These are phyloP conservation scores for Phorcus lineatus DNA, from an alignment of 2,888 invertebrate species.

Conservation along the genomic window DNA sequence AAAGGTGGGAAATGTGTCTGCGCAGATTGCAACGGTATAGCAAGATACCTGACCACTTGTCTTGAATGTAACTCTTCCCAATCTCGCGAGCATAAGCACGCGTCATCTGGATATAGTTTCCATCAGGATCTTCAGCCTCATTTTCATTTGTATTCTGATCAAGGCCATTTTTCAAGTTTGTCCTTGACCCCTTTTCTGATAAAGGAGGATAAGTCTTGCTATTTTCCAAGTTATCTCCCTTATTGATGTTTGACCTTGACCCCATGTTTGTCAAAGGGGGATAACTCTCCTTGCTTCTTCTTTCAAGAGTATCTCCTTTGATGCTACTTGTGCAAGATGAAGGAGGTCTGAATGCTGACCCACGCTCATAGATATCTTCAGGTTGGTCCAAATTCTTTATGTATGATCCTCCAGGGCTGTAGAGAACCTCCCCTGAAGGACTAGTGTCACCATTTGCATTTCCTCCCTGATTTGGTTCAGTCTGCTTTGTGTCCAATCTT, in stretches of 20 bases:
- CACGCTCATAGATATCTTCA: slow-evolving; percentile 42
- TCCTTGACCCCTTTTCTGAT: neutral
- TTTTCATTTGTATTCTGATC: neutral
- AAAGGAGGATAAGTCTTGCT: neutral
- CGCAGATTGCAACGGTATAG: neutral
- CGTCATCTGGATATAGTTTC: slow-evolving; percentile 12
- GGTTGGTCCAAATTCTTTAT: slow-evolving; percentile 34
- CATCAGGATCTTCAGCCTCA: neutral
- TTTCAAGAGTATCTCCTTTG: slow-evolving; percentile 7
- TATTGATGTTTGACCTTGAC: neutral
- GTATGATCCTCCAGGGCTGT: slow-evolving; percentile 34
- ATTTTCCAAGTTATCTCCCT: slow-evolving; percentile 8
- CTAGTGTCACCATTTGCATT: neutral
- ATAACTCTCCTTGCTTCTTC: neutral
- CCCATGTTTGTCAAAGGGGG: neutral
- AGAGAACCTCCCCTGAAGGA: neutral
- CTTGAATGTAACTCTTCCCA: slow-evolving; percentile 8
- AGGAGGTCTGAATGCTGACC: slow-evolving; percentile 56
- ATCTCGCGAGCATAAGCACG: neutral
- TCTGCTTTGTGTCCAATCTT: neutral
- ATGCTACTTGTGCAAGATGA: slow-evolving; percentile 28
- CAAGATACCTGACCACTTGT: slow-evolving; percentile 2
- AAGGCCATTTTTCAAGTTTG: neutral
- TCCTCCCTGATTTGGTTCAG: neutral
- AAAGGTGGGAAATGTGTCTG: neutral